Conservation (phyloP, 2,797 vertebrate genomes). For the Tachyglossus aculeatus region DNA sequence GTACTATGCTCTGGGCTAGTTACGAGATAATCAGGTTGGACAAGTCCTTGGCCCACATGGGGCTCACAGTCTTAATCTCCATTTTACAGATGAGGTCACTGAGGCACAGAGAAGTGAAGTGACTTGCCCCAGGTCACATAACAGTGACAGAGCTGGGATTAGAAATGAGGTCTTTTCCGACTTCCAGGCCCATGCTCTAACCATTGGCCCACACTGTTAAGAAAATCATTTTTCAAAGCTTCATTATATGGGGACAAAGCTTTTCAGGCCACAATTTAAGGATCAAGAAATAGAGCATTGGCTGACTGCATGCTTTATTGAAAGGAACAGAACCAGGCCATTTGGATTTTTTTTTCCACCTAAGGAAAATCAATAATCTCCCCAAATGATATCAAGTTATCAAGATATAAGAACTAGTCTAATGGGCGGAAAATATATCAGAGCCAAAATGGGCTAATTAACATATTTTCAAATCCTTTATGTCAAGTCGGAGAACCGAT, state of each 20-base stretch:
- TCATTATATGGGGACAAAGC: conserved; percentile 6
- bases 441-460: neutral
- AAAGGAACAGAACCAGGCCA: too few relatives aligned
- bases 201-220: neutral
- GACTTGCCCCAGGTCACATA: too few relatives aligned
- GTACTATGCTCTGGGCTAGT: too few relatives aligned
- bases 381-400: conserved; percentile 40
- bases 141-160: too few relatives aligned
- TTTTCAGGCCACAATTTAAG: conserved; percentile 29
- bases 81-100: too few relatives aligned
- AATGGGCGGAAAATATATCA: conserved; percentile 12
- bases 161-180: too few relatives aligned
- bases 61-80: too few relatives aligned
- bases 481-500: neutral
- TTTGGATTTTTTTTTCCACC: neutral
- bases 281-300: conserved; percentile 1
- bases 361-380: conserved; percentile 28
- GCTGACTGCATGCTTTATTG: conserved; percentile 11
- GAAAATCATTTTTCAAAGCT: neutral
- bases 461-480: neutral
- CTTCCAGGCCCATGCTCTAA: neutral
- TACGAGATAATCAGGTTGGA: too few relatives aligned
- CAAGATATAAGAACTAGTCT: neutral
- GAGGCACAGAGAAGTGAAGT: too few relatives aligned
- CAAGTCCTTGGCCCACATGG: too few relatives aligned